Percentiles rank a stretch among this genome's conserved stretches.
phyloP scores from a whole-genome alignment of 2,113 vertebrate genomes.

The Astur gentilis region DNA sequence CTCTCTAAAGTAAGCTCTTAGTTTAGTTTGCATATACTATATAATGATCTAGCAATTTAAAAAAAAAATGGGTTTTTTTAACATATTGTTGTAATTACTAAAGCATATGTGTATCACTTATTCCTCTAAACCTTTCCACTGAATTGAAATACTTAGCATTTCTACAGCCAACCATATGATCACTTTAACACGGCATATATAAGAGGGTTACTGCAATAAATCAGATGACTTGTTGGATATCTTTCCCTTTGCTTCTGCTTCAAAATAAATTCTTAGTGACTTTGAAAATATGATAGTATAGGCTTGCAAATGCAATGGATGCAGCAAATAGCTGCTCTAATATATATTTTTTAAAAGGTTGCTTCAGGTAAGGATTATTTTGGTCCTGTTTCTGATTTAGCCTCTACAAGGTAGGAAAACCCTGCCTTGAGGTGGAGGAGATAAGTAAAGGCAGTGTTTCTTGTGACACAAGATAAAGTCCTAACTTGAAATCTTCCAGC shows the following conservation, averaged over 20 bases:
- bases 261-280: slow-evolving; percentile 1
- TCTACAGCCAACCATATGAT: slow-evolving; percentile 7
- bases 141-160: slow-evolving; percentile 25
- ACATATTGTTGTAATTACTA: slow-evolving; percentile 53
- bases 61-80: background rate
- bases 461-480: background rate
- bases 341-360: background rate
- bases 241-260: background rate
- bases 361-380: background rate
- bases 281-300: background rate
- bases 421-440: background rate
- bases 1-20: slow-evolving; percentile 32
- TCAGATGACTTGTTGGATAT: background rate
- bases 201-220: slow-evolving; percentile 1
- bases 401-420: background rate
- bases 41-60: slow-evolving; percentile 37
- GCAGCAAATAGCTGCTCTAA: background rate
- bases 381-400: background rate
- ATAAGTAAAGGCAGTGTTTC: background rate
- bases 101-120: slow-evolving; percentile 23
- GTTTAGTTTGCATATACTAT: slow-evolving; percentile 12
- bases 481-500: background rate
- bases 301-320: background rate
- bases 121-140: slow-evolving; percentile 32
- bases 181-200: slow-evolving; percentile 3